Conservation (phyloP, 2,888 invertebrate genomes). For the Aporophyla lueneburgensis region DNA sequence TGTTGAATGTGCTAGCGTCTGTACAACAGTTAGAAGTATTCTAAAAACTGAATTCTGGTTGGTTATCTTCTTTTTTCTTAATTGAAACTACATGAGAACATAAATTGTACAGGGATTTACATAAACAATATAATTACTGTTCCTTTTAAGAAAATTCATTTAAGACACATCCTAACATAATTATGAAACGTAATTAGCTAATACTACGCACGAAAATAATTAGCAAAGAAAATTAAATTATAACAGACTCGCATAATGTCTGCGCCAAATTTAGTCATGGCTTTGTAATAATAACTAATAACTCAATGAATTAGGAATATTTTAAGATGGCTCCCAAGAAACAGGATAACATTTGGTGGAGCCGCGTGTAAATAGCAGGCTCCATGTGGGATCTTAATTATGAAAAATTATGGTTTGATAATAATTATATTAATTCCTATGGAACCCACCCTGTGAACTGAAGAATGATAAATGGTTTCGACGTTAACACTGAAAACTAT, state of each 20-base stretch:
- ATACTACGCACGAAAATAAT: constrained; percentile 30
- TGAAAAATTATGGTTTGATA: no score
- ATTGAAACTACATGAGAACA: not conserved
- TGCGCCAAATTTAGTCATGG: constrained; percentile 37
- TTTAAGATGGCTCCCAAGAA: constrained; percentile 14
- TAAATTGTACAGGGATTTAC: not conserved
- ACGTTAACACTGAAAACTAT: no score
- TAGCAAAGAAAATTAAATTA: constrained; percentile 47
- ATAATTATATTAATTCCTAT: no score
- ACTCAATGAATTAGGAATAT: constrained; percentile 53
- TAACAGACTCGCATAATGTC: constrained; percentile 15
- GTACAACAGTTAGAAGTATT: no score
- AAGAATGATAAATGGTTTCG: no score
- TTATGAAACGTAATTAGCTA: constrained; percentile 38
- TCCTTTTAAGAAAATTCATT: constrained; percentile 10
- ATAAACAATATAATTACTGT: not conserved
- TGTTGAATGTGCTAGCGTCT: no score
- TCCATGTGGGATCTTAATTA: no score
- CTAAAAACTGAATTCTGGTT: no score
- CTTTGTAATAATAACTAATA: constrained; percentile 56
- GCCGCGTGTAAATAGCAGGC: no score
- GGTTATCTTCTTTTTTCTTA: no score
- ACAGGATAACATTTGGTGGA: constrained; percentile 1
- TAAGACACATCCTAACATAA: constrained; percentile 20
- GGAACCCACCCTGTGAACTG: no score